These are phyloP conservation scores for Tokudaia muenninki DNA, from an alignment of 2,797 vertebrate genomes.

Conservation along the genomic window DNA sequence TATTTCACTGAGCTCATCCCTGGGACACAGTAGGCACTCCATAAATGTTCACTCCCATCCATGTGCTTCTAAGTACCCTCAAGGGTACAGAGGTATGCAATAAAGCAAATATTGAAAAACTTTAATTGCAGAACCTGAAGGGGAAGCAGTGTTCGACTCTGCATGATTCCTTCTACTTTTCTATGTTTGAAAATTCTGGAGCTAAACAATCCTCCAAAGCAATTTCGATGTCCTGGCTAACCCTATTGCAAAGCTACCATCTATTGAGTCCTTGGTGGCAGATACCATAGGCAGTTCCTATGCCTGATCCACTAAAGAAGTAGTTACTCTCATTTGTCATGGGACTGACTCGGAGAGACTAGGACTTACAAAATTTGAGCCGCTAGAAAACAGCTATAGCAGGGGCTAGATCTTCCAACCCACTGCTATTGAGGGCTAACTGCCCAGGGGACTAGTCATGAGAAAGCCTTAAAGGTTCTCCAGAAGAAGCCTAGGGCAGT, in stretches of 20 bases:
- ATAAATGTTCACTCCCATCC: background rate
- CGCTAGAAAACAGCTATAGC: background rate
- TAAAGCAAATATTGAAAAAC: background rate
- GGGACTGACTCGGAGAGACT: background rate
- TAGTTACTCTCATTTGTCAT: background rate
- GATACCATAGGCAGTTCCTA: background rate
- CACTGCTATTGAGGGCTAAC: background rate
- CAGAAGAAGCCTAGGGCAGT: background rate
- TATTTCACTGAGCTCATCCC: background rate
- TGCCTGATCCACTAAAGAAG: background rate
- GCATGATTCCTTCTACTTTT: background rate
- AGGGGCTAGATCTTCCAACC: background rate
- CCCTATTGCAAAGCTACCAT: background rate
- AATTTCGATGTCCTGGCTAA: too few relatives aligned
- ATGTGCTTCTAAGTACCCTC: background rate
- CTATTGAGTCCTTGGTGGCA: background rate
- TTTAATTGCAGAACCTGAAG: background rate
- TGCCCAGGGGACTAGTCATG: too few relatives aligned
- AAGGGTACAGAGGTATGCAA: background rate
- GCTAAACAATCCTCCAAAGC: background rate
- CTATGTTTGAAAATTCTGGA: conserved; percentile 22
- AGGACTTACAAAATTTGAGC: background rate
- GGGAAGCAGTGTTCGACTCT: background rate
- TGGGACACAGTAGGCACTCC: background rate
- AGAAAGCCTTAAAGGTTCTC: background rate